Evolutionary conservation across 2,888 invertebrate genomes (phyloP), one percentile per base, ranked within the genome.

Genomic region (Pyrochroa serraticornis): DNA sequence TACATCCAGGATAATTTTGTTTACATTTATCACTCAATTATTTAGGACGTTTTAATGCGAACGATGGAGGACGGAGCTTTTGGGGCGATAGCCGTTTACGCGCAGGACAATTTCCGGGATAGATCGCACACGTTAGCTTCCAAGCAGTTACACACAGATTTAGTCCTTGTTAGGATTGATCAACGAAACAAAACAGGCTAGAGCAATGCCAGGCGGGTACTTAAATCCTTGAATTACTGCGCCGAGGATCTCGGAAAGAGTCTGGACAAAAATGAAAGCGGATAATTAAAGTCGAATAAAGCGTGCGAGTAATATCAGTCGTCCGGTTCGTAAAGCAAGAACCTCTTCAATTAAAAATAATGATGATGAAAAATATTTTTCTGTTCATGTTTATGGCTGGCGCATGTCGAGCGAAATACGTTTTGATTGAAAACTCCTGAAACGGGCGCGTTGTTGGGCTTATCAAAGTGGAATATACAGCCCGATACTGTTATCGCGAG

Each of bases 1-100:
- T 52, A 12, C 42, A 13, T 42, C 42, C 8, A 12, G 22, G 38
- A 37, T 47, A 47, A 47, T 50, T 56, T 41, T 50, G 39, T 44
- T 45, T 57, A 46, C 12, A 34, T 42, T 42, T 42, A 42, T 42
- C 12, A 30, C 32, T 30, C 5, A 31, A 35, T 35, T 35, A 42
- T 42, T 12, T 31, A n/a, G 10, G 31, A 42, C n/a, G 30, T 42
- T 42, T 31, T 32, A 30, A n/a, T 30, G 22, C 22, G 22, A 22
- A 22, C 22, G 9, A 35, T 35, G 36, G 42, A 9, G 7, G 7
- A 39, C 7, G 3, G 22, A 22, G 8, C 30, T 14, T 35, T 35
- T 6, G 36, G 10, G n/a, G 10, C 36, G 6, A 2, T 35, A 2
- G 6, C 2, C 2, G 10, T 35, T 35, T 35, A 3, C 9, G 10